Evolutionary conservation across 1,140 invertebrate species (phyloP).

Genomic region (Drosophila erecta): DNA sequence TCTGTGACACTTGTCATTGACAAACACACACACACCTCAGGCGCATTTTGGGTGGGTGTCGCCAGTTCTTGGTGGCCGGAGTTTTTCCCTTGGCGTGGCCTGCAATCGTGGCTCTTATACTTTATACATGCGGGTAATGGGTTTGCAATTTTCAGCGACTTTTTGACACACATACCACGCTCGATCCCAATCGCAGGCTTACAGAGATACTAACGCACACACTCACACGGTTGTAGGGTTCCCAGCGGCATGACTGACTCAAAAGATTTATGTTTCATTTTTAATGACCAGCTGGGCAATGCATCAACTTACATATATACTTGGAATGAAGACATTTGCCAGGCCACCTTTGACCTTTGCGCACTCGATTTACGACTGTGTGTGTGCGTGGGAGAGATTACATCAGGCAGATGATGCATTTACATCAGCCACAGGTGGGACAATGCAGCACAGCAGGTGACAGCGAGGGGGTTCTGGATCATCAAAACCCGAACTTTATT

Average conservation of each 20-base stretch:
- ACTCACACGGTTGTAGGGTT: conserved; percentile 1
- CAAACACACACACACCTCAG: conserved; percentile 24
- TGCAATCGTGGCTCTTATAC: conserved; percentile 65
- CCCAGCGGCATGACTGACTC: conserved; percentile 36
- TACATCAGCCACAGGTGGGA: conserved; percentile 42
- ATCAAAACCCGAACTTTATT: conserved; percentile 36
- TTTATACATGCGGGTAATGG: conserved; percentile 61
- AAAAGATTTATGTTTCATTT: conserved; percentile 73
- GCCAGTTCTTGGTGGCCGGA: conserved; percentile 42
- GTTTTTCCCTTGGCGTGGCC: conserved; percentile 40
- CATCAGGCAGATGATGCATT: conserved; percentile 22
- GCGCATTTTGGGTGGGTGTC: conserved; percentile 51
- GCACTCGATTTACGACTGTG: conserved; percentile 15
- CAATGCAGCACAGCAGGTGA: conserved; percentile 38
- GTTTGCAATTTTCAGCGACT: conserved; percentile 66
- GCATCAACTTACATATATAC: conserved; percentile 57
- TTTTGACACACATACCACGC: conserved; percentile 65
- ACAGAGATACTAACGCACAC: conserved; percentile 1
- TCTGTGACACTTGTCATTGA: conserved; percentile 62
- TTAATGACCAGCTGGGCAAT: conserved; percentile 58
- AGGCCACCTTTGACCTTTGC: conserved; percentile 59
- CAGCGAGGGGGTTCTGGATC: conserved; percentile 23
- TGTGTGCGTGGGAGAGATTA: conserved; percentile 28
- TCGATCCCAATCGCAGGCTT: conserved; percentile 1
- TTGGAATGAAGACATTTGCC: conserved; percentile 57